Evolutionary conservation across 2,113 vertebrate genomes (phyloP), one percentile per base, ranked within the genome.

Genomic region (Telmatochromis sp.): DNA sequence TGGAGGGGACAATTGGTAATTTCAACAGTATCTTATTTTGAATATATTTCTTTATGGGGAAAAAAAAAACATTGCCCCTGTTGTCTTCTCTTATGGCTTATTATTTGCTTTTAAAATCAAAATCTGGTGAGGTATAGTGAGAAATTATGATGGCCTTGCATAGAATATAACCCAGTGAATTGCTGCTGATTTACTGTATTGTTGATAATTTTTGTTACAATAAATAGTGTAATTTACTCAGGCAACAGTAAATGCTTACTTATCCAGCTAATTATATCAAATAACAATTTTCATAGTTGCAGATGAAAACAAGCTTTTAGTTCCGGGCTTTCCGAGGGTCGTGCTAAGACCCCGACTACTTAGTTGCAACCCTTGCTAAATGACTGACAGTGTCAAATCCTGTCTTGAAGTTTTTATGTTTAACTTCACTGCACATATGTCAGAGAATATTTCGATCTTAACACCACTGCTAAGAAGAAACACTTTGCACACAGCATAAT

Each of bases 341-440:
- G 9, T 57, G 12, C 55, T 47, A 19, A 53, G 28, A 26, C 42
- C 68, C 40, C 7, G 23, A 50, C 78, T 55, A 26, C 60, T 82
- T 37, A 12, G 21, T n/a, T 31, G 37, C 21, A 63, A 63, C 21
- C 63, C 53, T 60, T 10, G 87, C 81, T 87, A 89, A 88, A 87
- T 91, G 91, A 96, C 91, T 93, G 94, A 95, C 94, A 82, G 87
- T 94, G 94, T 95, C 95, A 95, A 90, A 95, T 93, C 88, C 89
- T 89, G 91, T 92, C 87, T 91, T 81, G 68, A 93, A 90, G 92
- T 92, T 93, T 93, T 93, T 57, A 92, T 87, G 92, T 94, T 94
- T 94, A 93, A 91, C 94, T 94, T 92, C 87, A 75, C 89, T 94
- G 93, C 93, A 95, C 93, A 95, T 88, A 93, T 90, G 94, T 96